Evolutionary conservation across 2,888 invertebrate genomes (phyloP), one percentile per base, ranked within the genome.

Genomic region (Torymus texanus): DNA sequence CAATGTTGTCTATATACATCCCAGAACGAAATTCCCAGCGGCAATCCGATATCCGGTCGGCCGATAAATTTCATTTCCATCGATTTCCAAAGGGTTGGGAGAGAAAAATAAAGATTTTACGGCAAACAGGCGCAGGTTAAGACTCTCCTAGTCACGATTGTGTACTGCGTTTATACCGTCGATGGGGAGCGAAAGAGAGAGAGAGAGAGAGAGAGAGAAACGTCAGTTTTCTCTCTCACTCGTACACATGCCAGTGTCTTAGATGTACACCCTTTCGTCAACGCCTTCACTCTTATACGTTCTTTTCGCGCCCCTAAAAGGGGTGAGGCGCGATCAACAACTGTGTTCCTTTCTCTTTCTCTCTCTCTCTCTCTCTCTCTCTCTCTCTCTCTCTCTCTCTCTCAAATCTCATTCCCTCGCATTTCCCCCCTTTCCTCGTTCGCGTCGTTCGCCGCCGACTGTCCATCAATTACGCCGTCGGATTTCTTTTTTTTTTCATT

Each of bases 401-500:
- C 70, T 63, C 67, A 29, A 70, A 50, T 78, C 61, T 63, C 61
- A 61, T 62, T 50, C 63, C 74, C 51, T 55, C 18, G 18, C 58
- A 18, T 18, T 70, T 62, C 68, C 56, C 67, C 68, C 74, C 66
- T 16, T 77, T 65, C 58, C 41, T 29, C 29, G 29, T 3, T 29
- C 61, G 55, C 62, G 56, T 71, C 61, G 51, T 53, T 68, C 76
- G 61, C 59, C 73, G 59, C 59, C 71, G 72, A 84, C 86, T 87
- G 86, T 88, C 87, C 88, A 86, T 88, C 88, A 89, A 89, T 89
- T 89, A 88, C 78, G 14, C 41, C 71, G 66, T 21, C 70, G 61
- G 56, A 59, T 41, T 78, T 79, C 76, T 55, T 79, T 79, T 78
- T 55, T 79, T 61, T 84, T 81, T 85, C 41, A 8, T 41, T 41